Conservation (phyloP, 2,797 vertebrate species). For the Cephalopachus bancanus region DNA sequence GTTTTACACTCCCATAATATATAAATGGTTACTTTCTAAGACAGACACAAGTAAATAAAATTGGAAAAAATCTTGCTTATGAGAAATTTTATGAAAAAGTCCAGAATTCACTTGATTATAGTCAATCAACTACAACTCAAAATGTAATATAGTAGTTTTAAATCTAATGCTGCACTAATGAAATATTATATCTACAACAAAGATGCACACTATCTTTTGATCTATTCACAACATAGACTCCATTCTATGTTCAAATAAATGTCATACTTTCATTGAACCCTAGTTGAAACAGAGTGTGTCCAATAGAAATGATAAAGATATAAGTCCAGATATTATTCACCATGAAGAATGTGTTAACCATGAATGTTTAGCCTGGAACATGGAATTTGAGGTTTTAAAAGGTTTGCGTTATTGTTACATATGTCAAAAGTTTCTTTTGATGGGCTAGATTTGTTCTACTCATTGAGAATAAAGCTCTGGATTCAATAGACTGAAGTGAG, state of each 20-base stretch:
- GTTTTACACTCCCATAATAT: conserved; percentile 7
- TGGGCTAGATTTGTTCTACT: neutral
- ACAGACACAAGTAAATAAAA: conserved; percentile 8
- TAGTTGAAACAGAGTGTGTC: neutral
- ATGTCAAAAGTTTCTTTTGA: neutral
- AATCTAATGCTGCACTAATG: neutral
- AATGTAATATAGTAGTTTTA: neutral
- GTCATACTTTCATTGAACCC: neutral
- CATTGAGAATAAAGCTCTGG: neutral
- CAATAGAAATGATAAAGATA: neutral
- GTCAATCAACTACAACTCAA: neutral
- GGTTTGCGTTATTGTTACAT: neutral
- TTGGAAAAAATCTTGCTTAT: neutral
- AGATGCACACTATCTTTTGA: neutral
- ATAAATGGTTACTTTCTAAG: conserved; percentile 58
- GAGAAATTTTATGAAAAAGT: neutral
- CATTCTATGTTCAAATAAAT: neutral
- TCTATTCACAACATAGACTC: neutral
- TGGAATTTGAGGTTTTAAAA: conserved; percentile 8
- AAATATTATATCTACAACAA: neutral
- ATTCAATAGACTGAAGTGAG: neutral
- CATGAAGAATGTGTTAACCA: neutral
- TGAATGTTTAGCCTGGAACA: neutral
- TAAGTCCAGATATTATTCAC: conserved; percentile 11
- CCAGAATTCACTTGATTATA: neutral